These are phyloP conservation scores for Xestia c-nigrum DNA, from an alignment of 2,888 invertebrate genomes.

Conservation along the genomic window DNA sequence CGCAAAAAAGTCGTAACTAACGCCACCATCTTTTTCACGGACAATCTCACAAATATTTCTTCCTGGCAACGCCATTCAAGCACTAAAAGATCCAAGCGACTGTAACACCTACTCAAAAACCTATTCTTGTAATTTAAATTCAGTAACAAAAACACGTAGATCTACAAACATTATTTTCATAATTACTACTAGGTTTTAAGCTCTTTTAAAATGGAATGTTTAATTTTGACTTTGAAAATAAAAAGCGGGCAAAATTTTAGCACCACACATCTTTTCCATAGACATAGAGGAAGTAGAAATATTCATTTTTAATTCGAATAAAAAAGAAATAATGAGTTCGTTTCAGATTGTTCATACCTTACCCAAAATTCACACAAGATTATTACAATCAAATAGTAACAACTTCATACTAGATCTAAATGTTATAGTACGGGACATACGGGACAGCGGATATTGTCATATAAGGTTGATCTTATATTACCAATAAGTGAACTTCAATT, in stretches of 20 bases:
- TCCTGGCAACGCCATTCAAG: not conserved
- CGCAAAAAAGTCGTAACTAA: not conserved
- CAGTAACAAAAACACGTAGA: conserved; percentile 63
- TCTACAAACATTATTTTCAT: conserved; percentile 74
- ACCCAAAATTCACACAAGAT: conserved; percentile 6
- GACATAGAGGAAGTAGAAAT: conserved; percentile 14
- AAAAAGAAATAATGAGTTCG: not conserved
- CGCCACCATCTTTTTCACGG: not conserved
- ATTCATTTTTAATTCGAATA: not conserved
- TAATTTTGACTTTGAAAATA: conserved; percentile 54
- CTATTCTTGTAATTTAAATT: conserved; percentile 32
- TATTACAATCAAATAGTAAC: conserved; percentile 3
- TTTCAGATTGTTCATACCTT: conserved; percentile 14
- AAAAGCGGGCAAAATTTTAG: conserved; percentile 51
- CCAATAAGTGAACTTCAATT: too few species aligned
- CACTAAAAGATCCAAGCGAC: not conserved
- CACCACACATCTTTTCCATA: conserved; percentile 50
- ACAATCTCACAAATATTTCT: not conserved
- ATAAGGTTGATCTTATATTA: too few species aligned
- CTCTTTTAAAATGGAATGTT: conserved; percentile 86
- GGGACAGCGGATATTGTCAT: too few species aligned
- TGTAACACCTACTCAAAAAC: conserved; percentile 7
- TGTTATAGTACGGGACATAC: too few species aligned
- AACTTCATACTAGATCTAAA: not conserved
- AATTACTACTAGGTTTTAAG: conserved; percentile 79